phyloP scores from a whole-genome alignment of 2,113 vertebrate species.

The Microcebus lehilahytsara region DNA sequence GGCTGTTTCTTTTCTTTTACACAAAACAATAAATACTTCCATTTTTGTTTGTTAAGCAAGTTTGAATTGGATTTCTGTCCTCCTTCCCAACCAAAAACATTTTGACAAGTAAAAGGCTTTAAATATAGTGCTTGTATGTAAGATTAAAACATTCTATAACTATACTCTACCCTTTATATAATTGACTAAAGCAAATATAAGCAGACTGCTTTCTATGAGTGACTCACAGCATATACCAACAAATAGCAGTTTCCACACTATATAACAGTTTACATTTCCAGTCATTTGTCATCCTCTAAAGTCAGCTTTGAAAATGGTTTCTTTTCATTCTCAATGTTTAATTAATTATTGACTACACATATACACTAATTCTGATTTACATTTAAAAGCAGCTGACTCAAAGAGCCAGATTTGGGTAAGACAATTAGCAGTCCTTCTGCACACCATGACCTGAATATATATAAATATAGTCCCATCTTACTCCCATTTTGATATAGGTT shows the following conservation, averaged over 20 bases:
- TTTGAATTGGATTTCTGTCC: slow-evolving; percentile 38
- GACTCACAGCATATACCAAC: neutral
- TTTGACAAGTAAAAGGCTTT: slow-evolving; percentile 18
- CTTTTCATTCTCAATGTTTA: slow-evolving; percentile 34
- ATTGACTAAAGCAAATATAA: slow-evolving; percentile 23
- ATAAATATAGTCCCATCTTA: neutral
- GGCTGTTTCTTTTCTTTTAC: neutral
- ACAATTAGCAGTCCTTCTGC: slow-evolving; percentile 8
- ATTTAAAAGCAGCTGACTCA: slow-evolving; percentile 19
- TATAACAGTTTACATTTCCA: neutral
- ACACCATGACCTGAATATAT: neutral
- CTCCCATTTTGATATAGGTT: neutral
- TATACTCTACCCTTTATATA: neutral
- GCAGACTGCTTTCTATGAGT: neutral
- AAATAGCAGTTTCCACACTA: neutral
- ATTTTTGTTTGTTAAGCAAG: neutral
- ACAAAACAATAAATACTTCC: neutral
- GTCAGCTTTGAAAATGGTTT: slow-evolving; percentile 45
- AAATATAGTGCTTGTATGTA: neutral
- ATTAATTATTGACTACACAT: slow-evolving; percentile 3
- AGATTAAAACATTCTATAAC: neutral
- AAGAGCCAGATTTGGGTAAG: slow-evolving; percentile 19
- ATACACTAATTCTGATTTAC: neutral
- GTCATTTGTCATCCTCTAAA: slow-evolving; percentile 33
- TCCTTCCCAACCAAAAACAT: neutral